Base-by-base conservation (phyloP, 2,113 vertebrate species). In the Copsychus sechellarum region DNA sequence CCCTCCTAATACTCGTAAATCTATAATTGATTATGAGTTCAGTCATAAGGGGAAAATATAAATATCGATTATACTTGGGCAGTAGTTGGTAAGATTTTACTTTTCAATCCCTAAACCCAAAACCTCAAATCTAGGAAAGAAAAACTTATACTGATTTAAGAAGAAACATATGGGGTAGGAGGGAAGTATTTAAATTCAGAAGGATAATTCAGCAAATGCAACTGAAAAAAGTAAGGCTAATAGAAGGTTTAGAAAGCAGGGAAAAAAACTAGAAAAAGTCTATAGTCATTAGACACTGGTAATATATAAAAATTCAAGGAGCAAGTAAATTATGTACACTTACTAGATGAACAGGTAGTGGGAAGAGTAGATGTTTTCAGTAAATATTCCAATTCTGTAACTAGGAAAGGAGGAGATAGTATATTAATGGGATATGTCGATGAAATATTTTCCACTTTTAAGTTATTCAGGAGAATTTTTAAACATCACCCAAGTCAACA, bases 51-150 rank as follows among this genome's bases (percentile, higher is more conserved):
- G 31, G 33, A 84, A 95, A 92, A 60, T 47, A 82, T 45, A 94
- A 83, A 83, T 95, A 94, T 93, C 80, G 82, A 90, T 90, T 54
- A 71, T 88, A 34, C 20, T 86, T 77, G 43, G 51, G 71, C 78
- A 95, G 50, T 77, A 86, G 62, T 62, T 95, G 74, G 67, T 78
- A 96, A 62, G 58, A 62, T 66, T 94, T 95, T 80, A 50, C 26
- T 90, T 93, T 88, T 66, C 42, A 90, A 28, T 83, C 26, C 62
- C 47, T 62, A 58, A 87, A 80, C 38, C 11, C 40, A 48, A 90
- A 91, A 45, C 64, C 45, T 88, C 82, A 83, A 82, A 76, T 70
- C 81, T 77, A 82, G 57, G 77, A 81, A 77, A 89, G 57, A 92
- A 95, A 91, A 88, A 9, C 14, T 85, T 80, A n/a, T 12, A n/a